Base-by-base conservation (phyloP, 2,888 invertebrate genomes). In the Poecilus cupreus region DNA sequence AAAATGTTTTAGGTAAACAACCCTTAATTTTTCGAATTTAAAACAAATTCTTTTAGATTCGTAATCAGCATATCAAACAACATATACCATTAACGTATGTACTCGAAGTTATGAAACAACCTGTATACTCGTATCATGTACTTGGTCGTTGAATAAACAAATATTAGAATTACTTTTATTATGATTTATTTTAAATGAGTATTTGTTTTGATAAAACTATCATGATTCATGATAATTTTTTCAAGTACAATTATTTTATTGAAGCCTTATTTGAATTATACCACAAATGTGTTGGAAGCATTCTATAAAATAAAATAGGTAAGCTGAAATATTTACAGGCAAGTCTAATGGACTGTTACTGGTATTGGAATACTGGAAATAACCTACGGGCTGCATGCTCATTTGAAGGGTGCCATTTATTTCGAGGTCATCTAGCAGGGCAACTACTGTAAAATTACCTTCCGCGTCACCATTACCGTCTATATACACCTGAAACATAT, bases 391-490 rank as follows among this genome's bases (percentile, higher is more conserved):
- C 85, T 93, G 93, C 89, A 95, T 94, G 81, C 93, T 93, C 93
- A 94, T 94, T 16, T 93, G 91, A 0, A 92, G 89, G 0, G 91
- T 89, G 0, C 91, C 91, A 83, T 89, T 90, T 82, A 88, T 88
- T 8, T 90, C 89, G 2, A 89, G 87, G 85, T 95, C 94, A 60
- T 92, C 92, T 83, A 95, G 91, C 72, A 96, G 89, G 0, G 96
- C 94, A 22, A 97, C 93, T 0, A 97, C 94, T 0, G 97, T 96
- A 89, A 95, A 97, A 89, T 97, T 97, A 0, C 97, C 97, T 86
- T 97, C 96, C 0, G 97, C 97, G 86, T 98, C 97, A 0, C 97
- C 97, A 83, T 95, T 94, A 2, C 91, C 92, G 87, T 98, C 97
- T 86, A 98, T 96, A 85, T 94, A 94, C 8, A 95, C 94, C 95